phyloP scores from a whole-genome alignment of 2,797 vertebrate species.

The Muscicapa comitata region DNA sequence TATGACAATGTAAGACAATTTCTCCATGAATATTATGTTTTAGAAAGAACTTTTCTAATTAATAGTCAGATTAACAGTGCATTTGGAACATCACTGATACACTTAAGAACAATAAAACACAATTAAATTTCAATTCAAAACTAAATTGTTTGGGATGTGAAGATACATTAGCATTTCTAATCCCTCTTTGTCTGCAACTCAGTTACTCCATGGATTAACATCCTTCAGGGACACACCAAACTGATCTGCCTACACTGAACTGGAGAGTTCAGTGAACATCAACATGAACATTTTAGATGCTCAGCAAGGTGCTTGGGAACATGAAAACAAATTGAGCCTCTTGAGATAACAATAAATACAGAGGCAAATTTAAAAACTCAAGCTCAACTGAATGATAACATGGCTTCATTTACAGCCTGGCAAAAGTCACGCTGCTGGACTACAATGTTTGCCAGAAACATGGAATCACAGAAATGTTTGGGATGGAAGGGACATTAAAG shows the following conservation, averaged over 20 bases:
- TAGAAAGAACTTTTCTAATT: conserved; percentile 26
- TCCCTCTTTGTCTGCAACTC: neutral
- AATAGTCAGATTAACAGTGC: neutral
- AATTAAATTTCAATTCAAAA: conserved; percentile 12
- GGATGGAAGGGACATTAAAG: neutral
- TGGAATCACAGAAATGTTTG: neutral
- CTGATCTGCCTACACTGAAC: neutral
- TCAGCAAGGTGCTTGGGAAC: neutral
- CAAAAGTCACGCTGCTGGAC: neutral
- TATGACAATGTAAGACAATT: neutral
- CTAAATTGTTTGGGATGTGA: neutral
- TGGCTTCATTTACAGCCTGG: neutral
- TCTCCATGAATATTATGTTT: neutral
- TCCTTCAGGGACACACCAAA: neutral
- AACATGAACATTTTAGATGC: neutral
- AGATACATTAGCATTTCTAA: neutral
- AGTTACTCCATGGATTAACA: neutral
- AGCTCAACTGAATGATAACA: neutral
- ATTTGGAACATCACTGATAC: neutral
- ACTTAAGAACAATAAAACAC: neutral
- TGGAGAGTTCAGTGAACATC: neutral
- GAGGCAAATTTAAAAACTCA: neutral
- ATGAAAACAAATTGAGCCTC: neutral
- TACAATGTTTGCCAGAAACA: neutral
- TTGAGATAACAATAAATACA: neutral